These are phyloP conservation scores for Neolamprologus ventralis DNA, from an alignment of 2,113 vertebrate genomes.

Conservation along the genomic window DNA sequence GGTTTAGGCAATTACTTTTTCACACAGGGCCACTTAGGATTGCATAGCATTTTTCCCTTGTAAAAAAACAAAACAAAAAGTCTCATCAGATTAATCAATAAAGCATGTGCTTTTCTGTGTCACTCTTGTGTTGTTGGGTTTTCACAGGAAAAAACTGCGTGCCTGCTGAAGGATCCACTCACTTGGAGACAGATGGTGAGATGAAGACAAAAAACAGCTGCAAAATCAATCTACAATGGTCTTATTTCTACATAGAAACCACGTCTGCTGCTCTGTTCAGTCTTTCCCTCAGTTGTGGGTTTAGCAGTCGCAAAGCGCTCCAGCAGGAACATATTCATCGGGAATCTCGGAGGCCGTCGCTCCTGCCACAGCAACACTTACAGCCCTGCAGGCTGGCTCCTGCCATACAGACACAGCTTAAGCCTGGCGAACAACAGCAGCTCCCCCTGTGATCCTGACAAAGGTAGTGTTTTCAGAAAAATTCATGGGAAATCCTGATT, in stretches of 20 bases:
- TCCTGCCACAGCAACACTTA: slow-evolving; percentile 82
- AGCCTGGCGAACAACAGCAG: slow-evolving; percentile 61
- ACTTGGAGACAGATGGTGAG: slow-evolving; percentile 65
- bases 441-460: slow-evolving; percentile 68
- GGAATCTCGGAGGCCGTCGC: slow-evolving; percentile 73
- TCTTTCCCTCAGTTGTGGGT: slow-evolving; percentile 65
- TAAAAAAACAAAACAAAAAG: background rate
- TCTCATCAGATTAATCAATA: background rate
- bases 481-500: background rate
- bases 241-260: background rate
- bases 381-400: slow-evolving; percentile 84
- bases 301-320: slow-evolving; percentile 77
- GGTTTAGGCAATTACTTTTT: background rate
- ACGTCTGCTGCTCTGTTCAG: slow-evolving; percentile 40
- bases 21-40: background rate
- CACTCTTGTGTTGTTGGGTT: background rate
- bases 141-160: slow-evolving; percentile 64
- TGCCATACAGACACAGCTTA: slow-evolving; percentile 69
- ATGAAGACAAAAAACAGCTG: background rate
- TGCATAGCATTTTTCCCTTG: background rate
- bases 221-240: background rate
- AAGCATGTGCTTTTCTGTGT: background rate
- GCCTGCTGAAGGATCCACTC: slow-evolving; percentile 31
- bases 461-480: slow-evolving; percentile 60
- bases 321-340: slow-evolving; percentile 68